phyloP scores from a whole-genome alignment of 2,113 vertebrate genomes.

The Halichoerus grypus region DNA sequence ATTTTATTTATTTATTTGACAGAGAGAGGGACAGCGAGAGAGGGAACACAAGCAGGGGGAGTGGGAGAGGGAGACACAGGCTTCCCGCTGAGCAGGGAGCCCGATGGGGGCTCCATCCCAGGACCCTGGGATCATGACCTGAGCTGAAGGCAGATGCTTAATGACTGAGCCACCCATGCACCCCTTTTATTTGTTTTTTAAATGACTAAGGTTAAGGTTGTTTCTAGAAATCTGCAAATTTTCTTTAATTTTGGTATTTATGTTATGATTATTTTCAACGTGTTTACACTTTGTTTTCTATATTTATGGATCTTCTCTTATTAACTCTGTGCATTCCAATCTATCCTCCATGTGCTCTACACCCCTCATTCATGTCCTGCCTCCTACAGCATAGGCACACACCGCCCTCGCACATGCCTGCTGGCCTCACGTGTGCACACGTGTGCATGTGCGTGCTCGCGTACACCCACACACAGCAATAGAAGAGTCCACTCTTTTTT shows the following conservation, averaged over 20 bases:
- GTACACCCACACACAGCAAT: background rate
- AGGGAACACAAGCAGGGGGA: too few species aligned
- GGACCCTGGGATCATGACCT: too few species aligned
- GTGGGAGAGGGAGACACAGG: too few species aligned
- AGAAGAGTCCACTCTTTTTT: background rate
- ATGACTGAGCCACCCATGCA: too few species aligned
- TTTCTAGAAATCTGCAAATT: background rate
- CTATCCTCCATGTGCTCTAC: background rate
- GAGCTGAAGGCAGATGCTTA: too few species aligned
- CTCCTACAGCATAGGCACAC: accelerated
- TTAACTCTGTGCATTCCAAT: background rate
- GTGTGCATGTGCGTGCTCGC: too few species aligned
- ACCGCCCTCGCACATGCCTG: accelerated
- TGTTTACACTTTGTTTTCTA: background rate
- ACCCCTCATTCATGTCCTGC: background rate
- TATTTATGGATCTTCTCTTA: background rate
- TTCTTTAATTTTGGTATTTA: background rate
- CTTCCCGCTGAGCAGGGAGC: too few species aligned
- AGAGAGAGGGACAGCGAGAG: too few species aligned
- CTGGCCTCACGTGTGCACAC: background rate
- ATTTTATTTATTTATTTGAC: too few species aligned
- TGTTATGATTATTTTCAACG: background rate
- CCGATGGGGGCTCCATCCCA: too few species aligned
- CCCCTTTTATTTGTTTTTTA: background rate
- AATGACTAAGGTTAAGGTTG: background rate